Base-by-base conservation (phyloP, 2,113 vertebrate species). In the Corythornis madagascariensis region DNA sequence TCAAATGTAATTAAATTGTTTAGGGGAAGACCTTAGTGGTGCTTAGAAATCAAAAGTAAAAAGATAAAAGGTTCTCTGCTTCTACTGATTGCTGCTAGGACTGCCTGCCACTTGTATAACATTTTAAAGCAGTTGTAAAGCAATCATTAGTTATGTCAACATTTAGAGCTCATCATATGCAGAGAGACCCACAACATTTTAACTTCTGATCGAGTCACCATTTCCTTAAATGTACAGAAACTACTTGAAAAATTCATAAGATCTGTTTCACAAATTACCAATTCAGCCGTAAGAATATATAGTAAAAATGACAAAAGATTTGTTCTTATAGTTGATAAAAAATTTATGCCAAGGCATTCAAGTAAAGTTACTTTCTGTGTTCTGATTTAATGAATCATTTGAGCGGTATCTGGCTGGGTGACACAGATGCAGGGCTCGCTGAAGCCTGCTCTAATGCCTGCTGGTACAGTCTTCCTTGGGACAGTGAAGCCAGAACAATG, bases 281-380 rank as follows among this genome's bases (percentile, higher is more conserved):
- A 98, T 97, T 98, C 98, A 97, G 97, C 98, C 97, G 89, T 95
- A 98, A 95, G 94, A 96, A 84, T 94, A 96, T 97, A 97, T 97
- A 97, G 96, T 94, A 97, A 98, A 97, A 98, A 99, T 94, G 98
- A 98, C 98, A 98, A 99, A 98, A 99, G 98, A 99, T 99, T 99
- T 99, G 98, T 99, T 99, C 98, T 98, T 98, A 98, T 92, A 96
- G 97, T 92, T 97, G 94, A 99, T 99, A 97, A 99, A 99, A 99
- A 98, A 99, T 99, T 99, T 92, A 99, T 99, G 98, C 80, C 79
- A 96, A 97, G 96, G 98, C 98, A 98, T 99, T 99, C 98, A 99
- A 99, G 98, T 99, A 99, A 99, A 99, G 99, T 99, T 99, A 98
- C 98, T 99, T 99, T 99, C 98, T 99, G 97, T 99, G 99, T 99